These are phyloP conservation scores for Dorcus parallelipipedus DNA, from an alignment of 2,888 invertebrate species.

Conservation along the genomic window DNA sequence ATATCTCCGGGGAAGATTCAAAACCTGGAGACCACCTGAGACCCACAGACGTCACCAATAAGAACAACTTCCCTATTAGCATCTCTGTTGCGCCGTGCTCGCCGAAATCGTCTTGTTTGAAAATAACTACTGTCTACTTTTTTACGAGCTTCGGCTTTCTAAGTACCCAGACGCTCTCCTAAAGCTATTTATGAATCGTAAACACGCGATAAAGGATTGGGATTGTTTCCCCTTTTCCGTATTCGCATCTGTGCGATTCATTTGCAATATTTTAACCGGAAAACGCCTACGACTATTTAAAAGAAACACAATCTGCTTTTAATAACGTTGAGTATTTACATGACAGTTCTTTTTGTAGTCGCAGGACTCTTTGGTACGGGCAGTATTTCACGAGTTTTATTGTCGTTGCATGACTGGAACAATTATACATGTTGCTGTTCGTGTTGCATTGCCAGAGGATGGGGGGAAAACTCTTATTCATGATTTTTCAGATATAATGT, in stretches of 20 bases:
- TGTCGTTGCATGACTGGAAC: no score
- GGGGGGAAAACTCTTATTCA: no score
- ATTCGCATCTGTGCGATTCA: slow-evolving; percentile 9
- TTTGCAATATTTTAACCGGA: not conserved
- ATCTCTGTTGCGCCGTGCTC: slow-evolving; percentile 16
- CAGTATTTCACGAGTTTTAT: no score
- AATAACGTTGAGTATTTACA: no score
- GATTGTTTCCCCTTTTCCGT: slow-evolving; percentile 19
- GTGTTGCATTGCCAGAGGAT: no score
- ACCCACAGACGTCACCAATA: slow-evolving; percentile 27
- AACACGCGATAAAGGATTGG: slow-evolving; percentile 30
- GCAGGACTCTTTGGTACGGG: no score
- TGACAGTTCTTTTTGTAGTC: no score
- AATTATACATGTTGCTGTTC: no score
- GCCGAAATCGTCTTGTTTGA: slow-evolving; percentile 10
- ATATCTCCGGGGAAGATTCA: slow-evolving; percentile 30
- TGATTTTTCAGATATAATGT: no score
- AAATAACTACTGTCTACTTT: slow-evolving; percentile 19
- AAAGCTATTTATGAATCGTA: slow-evolving; percentile 32
- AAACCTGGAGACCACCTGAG: slow-evolving; percentile 31
- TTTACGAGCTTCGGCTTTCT: slow-evolving; percentile 25
- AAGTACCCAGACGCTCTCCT: slow-evolving; percentile 26
- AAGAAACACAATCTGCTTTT: no score
- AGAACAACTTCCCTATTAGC: slow-evolving; percentile 26
- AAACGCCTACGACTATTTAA: no score